Evolutionary conservation across 2,888 invertebrate species (phyloP), one percentile per base, ranked within the genome.

Genomic region (Sphaeridia pumilis): DNA sequence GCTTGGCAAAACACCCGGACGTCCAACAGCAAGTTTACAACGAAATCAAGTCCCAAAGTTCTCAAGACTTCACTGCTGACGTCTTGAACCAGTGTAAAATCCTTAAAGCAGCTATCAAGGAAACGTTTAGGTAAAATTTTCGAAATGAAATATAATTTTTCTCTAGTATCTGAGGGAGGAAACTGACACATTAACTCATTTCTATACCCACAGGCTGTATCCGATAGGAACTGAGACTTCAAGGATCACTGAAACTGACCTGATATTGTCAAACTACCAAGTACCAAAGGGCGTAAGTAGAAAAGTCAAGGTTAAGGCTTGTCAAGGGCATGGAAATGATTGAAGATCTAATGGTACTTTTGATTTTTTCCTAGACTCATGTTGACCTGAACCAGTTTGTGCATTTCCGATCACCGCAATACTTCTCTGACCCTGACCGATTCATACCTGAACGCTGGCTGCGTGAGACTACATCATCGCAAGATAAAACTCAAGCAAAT

Each of bases 41-140:
- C 34, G 75, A 77, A 67, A 56, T 72, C 3, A 46, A 31, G 2
- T 56, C 42, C 26, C 12, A 35, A 7, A 58, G 66, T 31, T 66
- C 67, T 21, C 55, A 63, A 31, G 63, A 64, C 3, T 64, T 75
- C 2, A 72, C 71, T 2, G 65, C 69, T 14, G 70, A 72, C 14
- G 62, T 66, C 21, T 59, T 75, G 26, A 64, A 67, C 38, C 66
- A 69, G 28, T 60, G 74, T 41, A 67, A 69, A 1, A 81, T 80
- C 62, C 68, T 82, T 7, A 76, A 75, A 66, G 81, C 81, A 2
- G 78, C 79, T 61, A 68, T 82, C 4, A 82, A 80, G 66, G 82
- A 82, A 68, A 70, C 78, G 0, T 69, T 76, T 42, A 71, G 81
- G 70, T 70, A 61, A 54, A 26, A 17, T 31, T 10, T 36, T 24